Evolutionary conservation across 2,888 invertebrate species (phyloP).

Genomic region (Sminthurides aquaticus): DNA sequence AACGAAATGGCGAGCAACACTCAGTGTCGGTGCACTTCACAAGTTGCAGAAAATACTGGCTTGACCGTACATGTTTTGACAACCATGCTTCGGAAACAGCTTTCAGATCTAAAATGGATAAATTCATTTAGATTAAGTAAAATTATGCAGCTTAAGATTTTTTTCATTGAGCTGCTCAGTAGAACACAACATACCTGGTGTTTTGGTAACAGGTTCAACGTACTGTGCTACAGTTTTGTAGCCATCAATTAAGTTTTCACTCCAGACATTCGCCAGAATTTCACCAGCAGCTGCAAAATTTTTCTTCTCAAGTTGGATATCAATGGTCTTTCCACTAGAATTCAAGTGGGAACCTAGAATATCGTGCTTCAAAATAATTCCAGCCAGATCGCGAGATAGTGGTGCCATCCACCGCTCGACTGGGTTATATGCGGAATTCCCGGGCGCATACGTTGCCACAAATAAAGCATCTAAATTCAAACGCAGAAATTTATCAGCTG

Average conservation of each 20-base stretch:
- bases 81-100: too few relatives aligned
- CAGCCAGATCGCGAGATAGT: slow-evolving; percentile 39
- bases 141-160: too few relatives aligned
- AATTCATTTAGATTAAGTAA: too few relatives aligned
- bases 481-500: slow-evolving; percentile 31
- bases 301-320: slow-evolving; percentile 34
- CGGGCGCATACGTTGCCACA: slow-evolving; percentile 41
- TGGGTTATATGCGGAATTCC: slow-evolving; percentile 40
- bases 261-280: slow-evolving; percentile 18
- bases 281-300: slow-evolving; percentile 44
- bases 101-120: too few relatives aligned
- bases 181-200: too few relatives aligned
- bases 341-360: too few relatives aligned
- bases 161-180: too few relatives aligned
- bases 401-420: slow-evolving; percentile 44
- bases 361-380: too few relatives aligned
- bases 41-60: too few relatives aligned
- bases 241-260: slow-evolving; percentile 15
- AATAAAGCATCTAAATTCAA: slow-evolving; percentile 36
- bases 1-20: too few relatives aligned
- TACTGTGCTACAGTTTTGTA: slow-evolving; percentile 9
- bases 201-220: slow-evolving; percentile 1
- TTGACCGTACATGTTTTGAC: too few relatives aligned
- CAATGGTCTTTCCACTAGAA: slow-evolving; percentile 22
- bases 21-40: too few relatives aligned